Evolutionary conservation across 1,140 invertebrate genomes (phyloP).

Genomic region (Ectropis grisescens): DNA sequence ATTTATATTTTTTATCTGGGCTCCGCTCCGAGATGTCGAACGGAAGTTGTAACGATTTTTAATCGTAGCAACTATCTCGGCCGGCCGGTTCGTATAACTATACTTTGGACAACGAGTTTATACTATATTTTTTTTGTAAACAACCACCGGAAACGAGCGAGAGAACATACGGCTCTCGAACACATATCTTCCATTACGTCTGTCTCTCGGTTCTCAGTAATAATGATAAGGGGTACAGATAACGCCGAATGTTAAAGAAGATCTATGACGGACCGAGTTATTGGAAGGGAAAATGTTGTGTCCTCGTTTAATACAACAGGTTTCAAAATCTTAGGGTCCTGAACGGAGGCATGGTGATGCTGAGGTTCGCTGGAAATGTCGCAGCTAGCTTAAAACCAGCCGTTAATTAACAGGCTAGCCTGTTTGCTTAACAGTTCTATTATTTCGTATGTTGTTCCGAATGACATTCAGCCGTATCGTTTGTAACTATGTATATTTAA

Average conservation of each 20-base stretch:
- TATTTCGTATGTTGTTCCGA: too few species aligned
- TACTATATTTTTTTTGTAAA: slow-evolving; percentile 57
- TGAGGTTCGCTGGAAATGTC: too few species aligned
- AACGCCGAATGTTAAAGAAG: slow-evolving; percentile 20
- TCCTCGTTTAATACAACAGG: slow-evolving; percentile 6
- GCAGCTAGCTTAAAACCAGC: too few species aligned
- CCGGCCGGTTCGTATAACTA: slow-evolving; percentile 40
- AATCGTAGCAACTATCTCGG: slow-evolving; percentile 64
- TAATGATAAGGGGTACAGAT: slow-evolving; percentile 48
- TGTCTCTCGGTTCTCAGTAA: slow-evolving; percentile 43
- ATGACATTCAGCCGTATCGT: too few species aligned
- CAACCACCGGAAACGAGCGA: slow-evolving; percentile 58
- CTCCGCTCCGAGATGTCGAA: slow-evolving; percentile 48
- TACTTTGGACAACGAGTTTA: slow-evolving; percentile 46
- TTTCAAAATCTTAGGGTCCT: not conserved
- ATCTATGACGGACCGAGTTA: too few species aligned
- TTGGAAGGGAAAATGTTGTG: too few species aligned
- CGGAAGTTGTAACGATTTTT: slow-evolving; percentile 69
- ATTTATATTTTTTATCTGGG: slow-evolving; percentile 64
- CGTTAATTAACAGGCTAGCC: too few species aligned
- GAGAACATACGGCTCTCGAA: slow-evolving; percentile 44
- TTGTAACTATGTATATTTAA: too few species aligned
- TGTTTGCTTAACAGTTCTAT: too few species aligned
- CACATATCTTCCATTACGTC: slow-evolving; percentile 62
- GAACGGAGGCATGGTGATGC: too few species aligned